A percentile compares a stretch with the other conserved stretches of the same genome.
Conservation (phyloP, 2,888 invertebrate species). For the Lycocerus yunnanus region DNA sequence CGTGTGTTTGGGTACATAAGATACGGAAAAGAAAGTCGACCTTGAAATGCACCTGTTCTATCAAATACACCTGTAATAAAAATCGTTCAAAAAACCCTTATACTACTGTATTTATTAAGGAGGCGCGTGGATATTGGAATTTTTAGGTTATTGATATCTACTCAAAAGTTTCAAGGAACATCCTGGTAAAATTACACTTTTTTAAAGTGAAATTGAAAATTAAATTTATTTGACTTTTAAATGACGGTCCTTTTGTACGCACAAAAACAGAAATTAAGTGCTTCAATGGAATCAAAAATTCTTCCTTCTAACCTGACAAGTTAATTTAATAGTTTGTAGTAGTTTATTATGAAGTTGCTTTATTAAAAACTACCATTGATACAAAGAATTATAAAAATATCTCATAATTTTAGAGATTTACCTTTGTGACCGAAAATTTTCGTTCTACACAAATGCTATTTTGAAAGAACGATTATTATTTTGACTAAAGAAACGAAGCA, state of each 20-base stretch:
- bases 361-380: neutral
- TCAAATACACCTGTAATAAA: slow-evolving; percentile 3
- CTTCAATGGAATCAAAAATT: neutral
- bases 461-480: neutral
- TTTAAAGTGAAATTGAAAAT: neutral
- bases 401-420: neutral
- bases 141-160: neutral
- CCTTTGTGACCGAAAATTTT: neutral
- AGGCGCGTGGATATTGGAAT: neutral
- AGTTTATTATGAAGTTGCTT: neutral
- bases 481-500: neutral
- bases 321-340: neutral
- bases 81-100: neutral
- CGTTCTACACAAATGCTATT: neutral
- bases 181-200: neutral
- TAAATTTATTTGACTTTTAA: neutral
- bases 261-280: neutral
- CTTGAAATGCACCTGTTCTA: slow-evolving; percentile 2
- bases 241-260: neutral
- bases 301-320: neutral
- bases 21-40: slow-evolving; percentile 1
- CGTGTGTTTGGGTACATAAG: neutral
- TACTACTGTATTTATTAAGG: neutral
- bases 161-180: neutral
- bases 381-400: neutral